A percentile compares a stretch with the other conserved stretches of the same genome.
These are phyloP conservation scores for Bombyx mori DNA, from an alignment of 1,140 invertebrate species.

Conservation along the genomic window ASM3026992v2 NC_085117.1:478001-478500, in stretches of 20 bases:
- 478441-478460: too few relatives aligned
- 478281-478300: conserved; percentile 37
- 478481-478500: too few relatives aligned
- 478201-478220: conserved; percentile 35
- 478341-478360: too few relatives aligned
- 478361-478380: too few relatives aligned
- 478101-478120: background rate
- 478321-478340: too few relatives aligned
- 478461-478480: too few relatives aligned
- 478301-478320: too few relatives aligned
- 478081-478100: conserved; percentile 3
- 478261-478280: conserved; percentile 52
- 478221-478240: conserved; percentile 43
- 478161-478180: conserved; percentile 25
- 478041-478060: conserved; percentile 32
- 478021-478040: conserved; percentile 46
- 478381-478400: too few relatives aligned
- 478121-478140: background rate
- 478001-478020: conserved; percentile 46
- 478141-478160: conserved; percentile 1
- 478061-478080: conserved; percentile 47
- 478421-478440: too few relatives aligned
- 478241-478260: conserved; percentile 34
- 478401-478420: too few relatives aligned
- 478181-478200: conserved; percentile 42